Conservation (phyloP, 2,113 vertebrate genomes). For the Cinclus cinclus region DNA sequence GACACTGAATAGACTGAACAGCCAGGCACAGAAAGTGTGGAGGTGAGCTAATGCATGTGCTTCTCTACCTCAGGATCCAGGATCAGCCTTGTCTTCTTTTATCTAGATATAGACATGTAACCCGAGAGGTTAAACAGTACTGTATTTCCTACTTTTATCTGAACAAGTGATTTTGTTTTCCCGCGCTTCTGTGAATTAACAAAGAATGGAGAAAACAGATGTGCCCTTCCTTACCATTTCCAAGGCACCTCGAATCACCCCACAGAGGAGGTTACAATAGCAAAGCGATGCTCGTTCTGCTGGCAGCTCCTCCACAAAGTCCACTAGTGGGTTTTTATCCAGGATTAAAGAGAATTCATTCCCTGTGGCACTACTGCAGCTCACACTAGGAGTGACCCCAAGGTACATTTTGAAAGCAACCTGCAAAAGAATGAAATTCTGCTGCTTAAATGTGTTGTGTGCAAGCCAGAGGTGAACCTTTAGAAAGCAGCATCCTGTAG, state of each 20-base stretch:
- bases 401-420: slow-evolving; percentile 85
- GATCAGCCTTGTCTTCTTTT: background rate
- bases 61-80: background rate
- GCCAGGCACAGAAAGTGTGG: background rate
- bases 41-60: background rate
- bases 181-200: background rate
- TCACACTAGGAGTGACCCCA: slow-evolving; percentile 76
- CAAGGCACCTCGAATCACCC: slow-evolving; percentile 79
- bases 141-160: background rate
- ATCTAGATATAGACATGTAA: background rate
- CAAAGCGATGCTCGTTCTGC: slow-evolving; percentile 72
- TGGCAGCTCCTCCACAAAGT: slow-evolving; percentile 80
- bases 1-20: background rate
- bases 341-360: slow-evolving; percentile 81
- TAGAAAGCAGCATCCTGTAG: background rate
- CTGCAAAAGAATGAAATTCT: slow-evolving; percentile 48
- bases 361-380: slow-evolving; percentile 63
- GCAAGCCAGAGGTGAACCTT: background rate
- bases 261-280: slow-evolving; percentile 79
- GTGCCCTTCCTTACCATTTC: slow-evolving; percentile 75
- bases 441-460: background rate
- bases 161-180: background rate
- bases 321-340: slow-evolving; percentile 79
- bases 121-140: background rate
- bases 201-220: background rate